Percentiles rank a stretch among this genome's conserved stretches.
These are phyloP conservation scores for Megaceryle alcyon DNA, from an alignment of 2,797 vertebrate species.

Conservation along the genomic window DNA sequence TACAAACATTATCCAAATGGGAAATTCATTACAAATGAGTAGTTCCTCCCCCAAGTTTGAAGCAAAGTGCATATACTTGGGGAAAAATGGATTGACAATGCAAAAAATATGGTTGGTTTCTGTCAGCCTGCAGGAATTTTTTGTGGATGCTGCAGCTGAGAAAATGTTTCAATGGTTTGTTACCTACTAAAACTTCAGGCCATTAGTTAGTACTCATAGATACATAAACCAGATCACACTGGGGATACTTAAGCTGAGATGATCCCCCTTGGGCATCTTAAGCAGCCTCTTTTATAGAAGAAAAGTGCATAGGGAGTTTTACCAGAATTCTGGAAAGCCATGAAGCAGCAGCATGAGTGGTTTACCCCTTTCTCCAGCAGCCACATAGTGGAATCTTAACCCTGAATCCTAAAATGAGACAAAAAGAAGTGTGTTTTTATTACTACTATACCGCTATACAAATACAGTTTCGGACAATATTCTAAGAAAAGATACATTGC, in stretches of 20 bases:
- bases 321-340: constrained; percentile 99
- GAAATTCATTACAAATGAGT: background rate
- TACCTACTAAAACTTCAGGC: background rate
- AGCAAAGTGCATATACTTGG: background rate
- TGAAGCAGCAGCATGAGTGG: constrained; percentile 97
- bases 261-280: background rate
- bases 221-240: background rate
- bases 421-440: constrained; percentile 5
- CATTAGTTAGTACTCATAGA: background rate
- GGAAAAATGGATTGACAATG: background rate
- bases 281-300: background rate
- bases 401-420: constrained; percentile 89
- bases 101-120: background rate
- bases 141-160: background rate
- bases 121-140: background rate
- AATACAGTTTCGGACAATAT: background rate
- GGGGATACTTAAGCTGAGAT: background rate
- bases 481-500: background rate
- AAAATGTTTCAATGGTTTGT: background rate
- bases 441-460: background rate
- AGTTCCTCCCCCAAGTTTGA: background rate
- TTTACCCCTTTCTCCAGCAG: constrained; percentile 95
- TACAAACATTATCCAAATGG: background rate
- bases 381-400: constrained; percentile 97
- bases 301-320: constrained; percentile 52